These are phyloP conservation scores for Hylaeus volcanicus DNA, from an alignment of 1,140 invertebrate species.

Conservation along the genomic window DNA sequence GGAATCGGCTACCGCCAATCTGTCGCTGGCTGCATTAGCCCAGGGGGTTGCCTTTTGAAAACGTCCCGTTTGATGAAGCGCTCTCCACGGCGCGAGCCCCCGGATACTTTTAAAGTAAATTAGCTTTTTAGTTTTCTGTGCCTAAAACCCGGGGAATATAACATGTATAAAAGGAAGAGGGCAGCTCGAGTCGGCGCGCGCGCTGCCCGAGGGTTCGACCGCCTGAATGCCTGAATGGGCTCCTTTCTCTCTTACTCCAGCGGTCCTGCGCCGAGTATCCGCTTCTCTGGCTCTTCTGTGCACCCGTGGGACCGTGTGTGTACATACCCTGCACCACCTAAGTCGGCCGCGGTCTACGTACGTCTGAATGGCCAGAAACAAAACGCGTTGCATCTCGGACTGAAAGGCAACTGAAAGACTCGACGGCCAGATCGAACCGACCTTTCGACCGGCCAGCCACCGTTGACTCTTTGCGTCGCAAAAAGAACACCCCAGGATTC, in stretches of 20 bases:
- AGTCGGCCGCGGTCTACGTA: conserved; percentile 45
- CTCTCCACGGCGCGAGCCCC: conserved; percentile 17
- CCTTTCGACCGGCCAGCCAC: conserved; percentile 28
- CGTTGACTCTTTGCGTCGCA: conserved; percentile 58
- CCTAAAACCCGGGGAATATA: conserved; percentile 75
- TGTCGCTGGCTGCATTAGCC: conserved; percentile 80
- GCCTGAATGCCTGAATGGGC: conserved; percentile 70
- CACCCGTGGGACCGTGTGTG: neutral
- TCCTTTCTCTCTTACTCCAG: neutral
- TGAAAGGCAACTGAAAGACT: conserved; percentile 46
- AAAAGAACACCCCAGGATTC: conserved; percentile 27
- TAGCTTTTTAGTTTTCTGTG: conserved; percentile 81
- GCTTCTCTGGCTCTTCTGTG: conserved; percentile 29
- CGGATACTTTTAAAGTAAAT: conserved; percentile 81
- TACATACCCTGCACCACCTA: conserved; percentile 8
- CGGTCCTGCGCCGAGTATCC: conserved; percentile 19
- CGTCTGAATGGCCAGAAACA: conserved; percentile 76
- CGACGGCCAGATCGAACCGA: conserved; percentile 47
- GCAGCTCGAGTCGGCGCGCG: conserved; percentile 48
- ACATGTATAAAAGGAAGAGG: conserved; percentile 73
- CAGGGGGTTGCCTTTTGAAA: conserved; percentile 71
- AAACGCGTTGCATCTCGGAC: conserved; percentile 66
- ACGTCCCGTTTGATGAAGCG: conserved; percentile 75
- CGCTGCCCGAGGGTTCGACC: conserved; percentile 70
- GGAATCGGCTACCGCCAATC: conserved; percentile 75